Evolutionary conservation across 2,113 vertebrate species (phyloP).

Genomic region (Clarias magur): DNA sequence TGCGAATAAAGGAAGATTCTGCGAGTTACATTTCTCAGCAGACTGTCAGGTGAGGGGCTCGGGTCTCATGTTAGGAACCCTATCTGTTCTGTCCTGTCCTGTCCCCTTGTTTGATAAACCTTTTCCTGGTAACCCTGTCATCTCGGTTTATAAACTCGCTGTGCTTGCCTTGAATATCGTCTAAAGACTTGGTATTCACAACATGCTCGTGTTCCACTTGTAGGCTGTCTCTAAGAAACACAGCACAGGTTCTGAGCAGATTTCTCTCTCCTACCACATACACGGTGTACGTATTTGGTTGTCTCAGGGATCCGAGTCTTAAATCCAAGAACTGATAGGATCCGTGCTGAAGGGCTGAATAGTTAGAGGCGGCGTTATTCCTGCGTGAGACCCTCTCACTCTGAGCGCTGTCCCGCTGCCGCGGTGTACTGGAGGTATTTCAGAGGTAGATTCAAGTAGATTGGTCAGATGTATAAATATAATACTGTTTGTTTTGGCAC

Average conservation of each 20-base stretch:
- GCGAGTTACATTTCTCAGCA: constrained; percentile 56
- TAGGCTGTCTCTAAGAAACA: constrained; percentile 28
- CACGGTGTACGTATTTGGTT: not conserved
- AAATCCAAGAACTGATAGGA: not conserved
- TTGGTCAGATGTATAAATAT: too few species aligned
- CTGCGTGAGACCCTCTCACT: not conserved
- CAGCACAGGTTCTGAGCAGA: not conserved
- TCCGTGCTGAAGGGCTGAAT: not conserved
- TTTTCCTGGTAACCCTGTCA: not conserved
- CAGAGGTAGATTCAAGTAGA: too few species aligned
- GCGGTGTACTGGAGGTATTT: not conserved
- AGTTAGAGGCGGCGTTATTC: not conserved
- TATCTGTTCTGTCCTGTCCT: constrained; percentile 60
- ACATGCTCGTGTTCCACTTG: not conserved
- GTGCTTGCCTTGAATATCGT: constrained; percentile 38
- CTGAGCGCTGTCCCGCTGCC: not conserved
- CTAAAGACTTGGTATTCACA: constrained; percentile 47
- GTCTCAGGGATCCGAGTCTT: not conserved
- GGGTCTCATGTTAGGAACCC: constrained; percentile 59
- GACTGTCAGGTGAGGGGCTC: constrained; percentile 44
- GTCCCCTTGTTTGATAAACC: constrained; percentile 63
- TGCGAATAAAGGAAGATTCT: constrained; percentile 57
- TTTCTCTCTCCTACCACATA: constrained; percentile 36
- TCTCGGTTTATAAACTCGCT: not conserved
- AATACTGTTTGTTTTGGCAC: too few species aligned